Evolutionary conservation across 2,888 invertebrate species (phyloP).

Genomic region (Aspidiotus destructor): DNA sequence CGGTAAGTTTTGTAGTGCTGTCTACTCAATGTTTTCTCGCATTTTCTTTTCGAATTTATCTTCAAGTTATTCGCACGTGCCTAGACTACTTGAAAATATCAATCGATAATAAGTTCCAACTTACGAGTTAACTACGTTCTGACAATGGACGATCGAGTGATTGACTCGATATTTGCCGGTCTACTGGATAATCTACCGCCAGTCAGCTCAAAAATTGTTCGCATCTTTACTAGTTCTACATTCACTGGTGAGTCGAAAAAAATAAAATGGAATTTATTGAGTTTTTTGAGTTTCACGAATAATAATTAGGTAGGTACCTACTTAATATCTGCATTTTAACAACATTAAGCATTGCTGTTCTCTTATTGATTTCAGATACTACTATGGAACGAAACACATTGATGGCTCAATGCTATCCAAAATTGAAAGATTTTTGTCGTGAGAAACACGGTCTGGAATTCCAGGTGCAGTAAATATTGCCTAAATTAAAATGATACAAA

Average conservation of each 20-base stretch:
- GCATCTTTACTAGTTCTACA: slow-evolving; percentile 96
- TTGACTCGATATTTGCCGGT: slow-evolving; percentile 83
- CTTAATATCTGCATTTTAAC: too few relatives aligned
- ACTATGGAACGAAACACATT: slow-evolving; percentile 93
- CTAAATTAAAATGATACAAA: too few relatives aligned
- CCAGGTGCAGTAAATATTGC: slow-evolving; percentile 55
- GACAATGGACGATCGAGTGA: slow-evolving; percentile 76
- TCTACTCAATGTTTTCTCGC: too few relatives aligned
- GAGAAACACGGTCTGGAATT: slow-evolving; percentile 96
- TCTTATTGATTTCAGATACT: slow-evolving; percentile 59
- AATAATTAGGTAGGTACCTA: background rate
- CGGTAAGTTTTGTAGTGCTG: too few relatives aligned
- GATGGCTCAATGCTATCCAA: slow-evolving; percentile 97
- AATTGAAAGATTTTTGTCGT: slow-evolving; percentile 90
- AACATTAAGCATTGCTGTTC: too few relatives aligned
- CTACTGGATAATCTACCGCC: slow-evolving; percentile 80
- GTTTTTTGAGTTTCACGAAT: too few relatives aligned
- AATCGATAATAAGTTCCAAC: too few relatives aligned
- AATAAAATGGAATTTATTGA: too few relatives aligned
- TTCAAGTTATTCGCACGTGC: too few relatives aligned
- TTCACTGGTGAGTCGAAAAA: slow-evolving; percentile 70
- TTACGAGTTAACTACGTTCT: too few relatives aligned
- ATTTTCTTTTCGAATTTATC: too few relatives aligned
- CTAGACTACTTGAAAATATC: too few relatives aligned
- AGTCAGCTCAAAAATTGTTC: slow-evolving; percentile 93